Conservation (phyloP, 2,888 invertebrate species). For the Sylvicola fuscatus region DNA sequence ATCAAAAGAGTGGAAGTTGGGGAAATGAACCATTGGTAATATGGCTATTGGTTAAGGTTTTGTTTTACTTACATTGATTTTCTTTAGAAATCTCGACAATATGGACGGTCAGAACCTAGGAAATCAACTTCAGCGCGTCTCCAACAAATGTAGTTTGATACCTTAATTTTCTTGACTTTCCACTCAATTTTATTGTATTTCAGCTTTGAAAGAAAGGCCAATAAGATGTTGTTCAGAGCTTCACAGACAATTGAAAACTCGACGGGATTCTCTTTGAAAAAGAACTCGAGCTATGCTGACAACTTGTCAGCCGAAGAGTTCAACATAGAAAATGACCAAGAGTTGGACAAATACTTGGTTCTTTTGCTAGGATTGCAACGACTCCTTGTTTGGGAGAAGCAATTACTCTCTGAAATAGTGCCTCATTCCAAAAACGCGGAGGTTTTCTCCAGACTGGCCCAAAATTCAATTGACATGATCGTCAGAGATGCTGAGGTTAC, state of each 20-base stretch:
- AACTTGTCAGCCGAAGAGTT: constrained; percentile 21
- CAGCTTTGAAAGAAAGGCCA: constrained; percentile 59
- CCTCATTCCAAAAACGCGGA: constrained; percentile 60
- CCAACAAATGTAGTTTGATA: constrained; percentile 47
- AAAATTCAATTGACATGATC: constrained; percentile 66
- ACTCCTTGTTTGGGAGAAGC: constrained; percentile 72
- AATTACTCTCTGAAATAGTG: constrained; percentile 64
- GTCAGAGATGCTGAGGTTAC: constrained; percentile 71
- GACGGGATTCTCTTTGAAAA: constrained; percentile 54
- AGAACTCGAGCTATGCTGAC: constrained; percentile 21
- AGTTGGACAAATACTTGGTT: constrained; percentile 65
- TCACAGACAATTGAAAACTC: constrained; percentile 66
- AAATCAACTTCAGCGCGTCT: constrained; percentile 60
- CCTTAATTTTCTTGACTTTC: constrained; percentile 6
- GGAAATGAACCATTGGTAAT: constrained; percentile 51
- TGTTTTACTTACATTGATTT: not conserved
- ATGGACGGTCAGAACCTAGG: constrained; percentile 55
- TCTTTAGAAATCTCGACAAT: constrained; percentile 19
- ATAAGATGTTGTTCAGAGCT: constrained; percentile 62
- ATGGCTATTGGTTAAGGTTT: not conserved
- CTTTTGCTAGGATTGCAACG: constrained; percentile 65
- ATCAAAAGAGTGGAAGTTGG: constrained; percentile 57
- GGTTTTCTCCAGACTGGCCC: constrained; percentile 65
- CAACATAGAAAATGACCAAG: constrained; percentile 37
- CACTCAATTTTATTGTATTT: not conserved